Evolutionary conservation across 2,797 vertebrate genomes (phyloP).

Genomic region (Brachyrhaphis roseni): DNA sequence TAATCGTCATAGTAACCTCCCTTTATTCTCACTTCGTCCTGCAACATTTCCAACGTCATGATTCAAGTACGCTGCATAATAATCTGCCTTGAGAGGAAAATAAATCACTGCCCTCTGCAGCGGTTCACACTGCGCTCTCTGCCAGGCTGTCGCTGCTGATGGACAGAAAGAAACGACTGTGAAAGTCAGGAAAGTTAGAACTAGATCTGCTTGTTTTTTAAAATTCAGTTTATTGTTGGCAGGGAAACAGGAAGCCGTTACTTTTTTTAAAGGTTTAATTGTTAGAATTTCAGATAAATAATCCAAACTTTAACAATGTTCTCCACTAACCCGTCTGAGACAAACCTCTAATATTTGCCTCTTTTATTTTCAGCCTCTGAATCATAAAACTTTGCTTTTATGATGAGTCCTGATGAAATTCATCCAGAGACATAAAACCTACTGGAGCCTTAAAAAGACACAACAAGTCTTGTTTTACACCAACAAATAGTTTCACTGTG

Average conservation of each 20-base stretch:
- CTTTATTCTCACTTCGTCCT: slow-evolving; percentile 27
- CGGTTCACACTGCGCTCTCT: slow-evolving; percentile 26
- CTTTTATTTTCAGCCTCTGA: neutral
- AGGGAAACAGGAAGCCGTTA: neutral
- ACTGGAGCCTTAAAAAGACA: neutral
- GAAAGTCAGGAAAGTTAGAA: neutral
- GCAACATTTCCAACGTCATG: slow-evolving; percentile 44
- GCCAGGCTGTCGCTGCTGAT: slow-evolving; percentile 23
- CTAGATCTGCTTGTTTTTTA: neutral
- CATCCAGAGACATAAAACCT: neutral
- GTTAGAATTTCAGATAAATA: neutral
- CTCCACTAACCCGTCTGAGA: neutral
- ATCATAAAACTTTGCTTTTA: neutral
- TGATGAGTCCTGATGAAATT: neutral
- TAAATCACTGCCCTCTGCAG: slow-evolving; percentile 46
- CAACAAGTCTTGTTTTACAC: neutral
- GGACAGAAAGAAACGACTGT: slow-evolving; percentile 11
- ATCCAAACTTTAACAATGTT: neutral
- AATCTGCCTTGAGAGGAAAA: slow-evolving; percentile 49
- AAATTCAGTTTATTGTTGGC: neutral
- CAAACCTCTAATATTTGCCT: neutral
- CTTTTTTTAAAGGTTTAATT: neutral
- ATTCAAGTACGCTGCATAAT: slow-evolving; percentile 62
- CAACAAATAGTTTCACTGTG: neutral
- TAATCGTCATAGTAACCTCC: slow-evolving; percentile 28